These are phyloP conservation scores for Xerus inauris DNA, from an alignment of 2,113 vertebrate species.

Conservation along the genomic window DNA sequence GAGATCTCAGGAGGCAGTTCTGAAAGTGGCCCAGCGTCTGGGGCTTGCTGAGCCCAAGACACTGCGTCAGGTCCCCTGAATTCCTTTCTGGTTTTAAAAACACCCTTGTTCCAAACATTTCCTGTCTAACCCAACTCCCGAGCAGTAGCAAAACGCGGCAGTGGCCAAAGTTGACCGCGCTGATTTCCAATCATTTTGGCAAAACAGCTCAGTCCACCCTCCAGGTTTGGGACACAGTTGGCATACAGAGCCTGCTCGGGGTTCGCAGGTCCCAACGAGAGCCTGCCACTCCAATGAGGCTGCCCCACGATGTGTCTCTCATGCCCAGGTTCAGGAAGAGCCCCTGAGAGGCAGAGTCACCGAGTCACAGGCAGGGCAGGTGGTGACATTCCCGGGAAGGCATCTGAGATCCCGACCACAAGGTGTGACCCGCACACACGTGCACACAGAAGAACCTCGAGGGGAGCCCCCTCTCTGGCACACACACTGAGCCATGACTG, in stretches of 20 bases:
- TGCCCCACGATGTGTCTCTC: neutral
- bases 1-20: neutral
- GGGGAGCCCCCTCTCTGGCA: no score
- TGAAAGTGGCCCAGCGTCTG: neutral
- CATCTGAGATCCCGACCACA: neutral
- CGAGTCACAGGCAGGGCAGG: neutral
- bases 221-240: constrained; percentile 84
- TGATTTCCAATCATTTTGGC: constrained; percentile 85
- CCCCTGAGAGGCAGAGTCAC: neutral
- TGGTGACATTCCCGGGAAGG: neutral
- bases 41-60: neutral
- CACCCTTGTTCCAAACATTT: constrained; percentile 71
- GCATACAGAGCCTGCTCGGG: constrained; percentile 45
- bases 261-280: neutral
- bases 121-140: constrained; percentile 74
- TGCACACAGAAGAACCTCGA: neutral
- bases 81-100: neutral
- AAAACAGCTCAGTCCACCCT: constrained; percentile 87
- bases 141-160: constrained; percentile 82
- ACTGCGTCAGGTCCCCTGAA: neutral
- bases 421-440: neutral
- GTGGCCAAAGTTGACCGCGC: constrained; percentile 83
- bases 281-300: constrained; percentile 62
- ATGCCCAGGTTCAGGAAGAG: neutral
- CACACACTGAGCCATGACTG: no score